Conservation (phyloP, 2,888 invertebrate genomes). For the Strigamia transsilvanica region DNA sequence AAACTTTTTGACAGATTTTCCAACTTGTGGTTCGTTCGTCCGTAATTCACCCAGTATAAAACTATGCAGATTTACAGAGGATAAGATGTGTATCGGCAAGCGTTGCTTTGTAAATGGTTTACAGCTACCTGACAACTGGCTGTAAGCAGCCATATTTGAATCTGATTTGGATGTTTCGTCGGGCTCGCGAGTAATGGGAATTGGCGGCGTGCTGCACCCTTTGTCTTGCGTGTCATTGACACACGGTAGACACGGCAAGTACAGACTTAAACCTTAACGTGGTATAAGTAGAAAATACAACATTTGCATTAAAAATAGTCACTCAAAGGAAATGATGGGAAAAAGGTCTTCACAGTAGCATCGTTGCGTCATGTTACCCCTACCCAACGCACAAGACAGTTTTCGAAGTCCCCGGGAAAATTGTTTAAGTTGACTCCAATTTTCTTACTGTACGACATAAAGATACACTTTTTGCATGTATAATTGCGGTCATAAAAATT, state of each 20-base stretch:
- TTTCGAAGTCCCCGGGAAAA: too few species aligned
- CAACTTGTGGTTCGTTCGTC: too few species aligned
- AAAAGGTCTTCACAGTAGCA: too few species aligned
- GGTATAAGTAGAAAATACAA: background rate
- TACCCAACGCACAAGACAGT: too few species aligned
- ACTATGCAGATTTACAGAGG: background rate
- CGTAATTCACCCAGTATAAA: background rate
- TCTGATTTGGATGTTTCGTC: slow-evolving; percentile 4
- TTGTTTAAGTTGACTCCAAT: too few species aligned
- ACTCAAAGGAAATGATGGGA: too few species aligned
- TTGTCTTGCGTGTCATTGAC: slow-evolving; percentile 57
- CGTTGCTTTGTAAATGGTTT: background rate
- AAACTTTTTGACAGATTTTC: too few species aligned
- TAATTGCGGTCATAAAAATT: too few species aligned
- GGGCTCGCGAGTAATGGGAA: background rate
- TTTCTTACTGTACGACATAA: too few species aligned
- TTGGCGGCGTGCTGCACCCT: slow-evolving; percentile 53
- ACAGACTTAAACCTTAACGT: slow-evolving; percentile 59
- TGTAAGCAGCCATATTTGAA: background rate
- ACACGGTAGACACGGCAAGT: slow-evolving; percentile 61
- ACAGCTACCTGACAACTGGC: slow-evolving; percentile 4
- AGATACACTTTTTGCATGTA: too few species aligned
- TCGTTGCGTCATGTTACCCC: background rate
- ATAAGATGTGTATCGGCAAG: background rate
- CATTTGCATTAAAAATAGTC: background rate